Base-by-base conservation (phyloP, 2,113 vertebrate genomes). In the Columba livia region DNA sequence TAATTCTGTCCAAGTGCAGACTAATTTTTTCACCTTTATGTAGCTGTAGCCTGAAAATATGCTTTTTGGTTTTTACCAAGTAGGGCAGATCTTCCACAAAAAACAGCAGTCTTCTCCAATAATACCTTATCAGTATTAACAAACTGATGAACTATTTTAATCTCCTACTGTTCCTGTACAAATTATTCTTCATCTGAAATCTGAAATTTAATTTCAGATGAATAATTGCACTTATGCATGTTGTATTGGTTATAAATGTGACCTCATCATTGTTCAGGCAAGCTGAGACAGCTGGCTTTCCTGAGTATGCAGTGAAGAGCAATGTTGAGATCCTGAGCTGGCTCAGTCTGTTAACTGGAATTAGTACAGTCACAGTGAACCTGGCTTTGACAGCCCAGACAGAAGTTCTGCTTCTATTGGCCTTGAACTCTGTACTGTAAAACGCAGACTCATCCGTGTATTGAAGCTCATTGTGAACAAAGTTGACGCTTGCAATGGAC, bases 1-100 rank as follows among this genome's bases (percentile, higher is more conserved):
- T 86, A 78, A 77, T 69, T 81, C 61, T 74, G 24, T 53, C 61
- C 75, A 71, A n/a, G 32, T 88, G 28, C 29, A 86, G 34, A 64
- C 38, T 78, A 42, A 20, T 78, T 93, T 88, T 88, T 94, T 89
- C 73, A 92, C 65, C n/a, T 80, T 89, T 84, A 48, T 57, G 19
- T 71, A 75, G 25, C 42, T 5, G 1, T 42, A 78, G 60, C 51
- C 66, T 90, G 74, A 64, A 77, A 73, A 70, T 57, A 28, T 75
- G 29, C 9, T 26, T 17, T 5, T 32, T 17, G 36, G 26, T 53
- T 90, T 71, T 44, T 29, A 71, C 38, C 40, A 12, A 62, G 25
- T 81, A 61, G 31, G 62, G 16, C 38, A 56, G 23, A 64, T 90
- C 24, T 94, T 78, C 29, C 26, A 71, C 51, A 74, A 85, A 54